These are phyloP conservation scores for Aplodontia rufa DNA, from an alignment of 2,113 vertebrate species.

Conservation along the genomic window DNA sequence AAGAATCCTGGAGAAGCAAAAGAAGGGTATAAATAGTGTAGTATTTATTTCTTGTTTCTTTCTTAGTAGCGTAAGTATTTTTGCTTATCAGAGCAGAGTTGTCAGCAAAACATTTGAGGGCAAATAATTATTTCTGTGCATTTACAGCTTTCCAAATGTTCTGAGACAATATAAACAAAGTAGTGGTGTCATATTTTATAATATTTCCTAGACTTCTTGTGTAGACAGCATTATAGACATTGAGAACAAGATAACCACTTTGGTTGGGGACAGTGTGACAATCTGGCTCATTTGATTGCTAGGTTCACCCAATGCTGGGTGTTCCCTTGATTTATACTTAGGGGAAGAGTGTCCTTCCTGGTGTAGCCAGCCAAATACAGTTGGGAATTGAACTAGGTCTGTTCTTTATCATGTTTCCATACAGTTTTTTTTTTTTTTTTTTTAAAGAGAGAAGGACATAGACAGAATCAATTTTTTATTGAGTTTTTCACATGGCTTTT, in stretches of 20 bases:
- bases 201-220: not conserved
- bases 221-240: not conserved
- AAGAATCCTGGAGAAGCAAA: not conserved
- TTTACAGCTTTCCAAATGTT: constrained; percentile 4
- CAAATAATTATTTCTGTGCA: not conserved
- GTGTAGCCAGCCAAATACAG: not conserved
- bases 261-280: not conserved
- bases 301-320: not conserved
- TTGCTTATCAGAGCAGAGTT: constrained; percentile 12
- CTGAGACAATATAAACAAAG: not conserved
- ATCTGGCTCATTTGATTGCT: not conserved
- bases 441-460: too few relatives aligned
- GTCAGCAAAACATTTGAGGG: constrained; percentile 30
- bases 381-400: not conserved
- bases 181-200: not conserved
- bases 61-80: not conserved
- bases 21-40: not conserved
- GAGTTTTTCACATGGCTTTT: too few relatives aligned
- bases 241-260: not conserved
- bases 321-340: not conserved
- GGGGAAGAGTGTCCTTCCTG: not conserved
- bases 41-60: not conserved
- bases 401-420: not conserved
- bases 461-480: too few relatives aligned
- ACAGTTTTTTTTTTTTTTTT: too few relatives aligned